A percentile compares a stretch with the other conserved stretches of the same genome.
phyloP scores from a whole-genome alignment of 2,888 invertebrate genomes.

The Tanaodytes sp. region DNA sequence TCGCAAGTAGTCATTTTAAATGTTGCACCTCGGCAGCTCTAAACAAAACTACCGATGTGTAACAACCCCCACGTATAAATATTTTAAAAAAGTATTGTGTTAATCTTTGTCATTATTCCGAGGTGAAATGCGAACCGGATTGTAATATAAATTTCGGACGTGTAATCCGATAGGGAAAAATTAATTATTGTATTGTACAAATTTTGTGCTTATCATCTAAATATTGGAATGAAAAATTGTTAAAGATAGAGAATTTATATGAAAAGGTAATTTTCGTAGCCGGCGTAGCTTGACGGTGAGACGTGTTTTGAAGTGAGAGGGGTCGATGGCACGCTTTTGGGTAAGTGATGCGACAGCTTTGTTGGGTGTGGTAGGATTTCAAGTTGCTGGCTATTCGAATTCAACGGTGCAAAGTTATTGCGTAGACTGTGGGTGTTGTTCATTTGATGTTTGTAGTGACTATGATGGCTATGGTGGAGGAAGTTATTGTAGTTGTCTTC shows the following conservation, averaged over 20 bases:
- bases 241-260: slow-evolving; percentile 74
- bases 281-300: slow-evolving; percentile 74
- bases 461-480: slow-evolving; percentile 74
- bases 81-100: no score
- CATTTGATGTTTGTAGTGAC: slow-evolving; percentile 58
- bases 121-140: no score
- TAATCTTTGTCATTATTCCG: no score
- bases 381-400: slow-evolving; percentile 57
- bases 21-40: no score
- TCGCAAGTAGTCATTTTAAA: no score
- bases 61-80: no score
- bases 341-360: slow-evolving; percentile 62
- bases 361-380: slow-evolving; percentile 60
- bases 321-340: slow-evolving; percentile 70
- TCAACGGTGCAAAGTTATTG: slow-evolving; percentile 54
- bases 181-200: no score
- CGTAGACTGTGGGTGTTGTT: slow-evolving; percentile 23
- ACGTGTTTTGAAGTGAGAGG: slow-evolving; percentile 69
- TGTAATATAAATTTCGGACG: no score
- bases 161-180: no score
- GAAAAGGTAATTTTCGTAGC: slow-evolving; percentile 81
- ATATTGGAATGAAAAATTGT: no score
- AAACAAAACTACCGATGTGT: no score
- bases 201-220: no score
- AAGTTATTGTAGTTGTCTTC: slow-evolving; percentile 59